Conservation (phyloP, 2,888 invertebrate genomes). For the Panzeria rudis region DNA sequence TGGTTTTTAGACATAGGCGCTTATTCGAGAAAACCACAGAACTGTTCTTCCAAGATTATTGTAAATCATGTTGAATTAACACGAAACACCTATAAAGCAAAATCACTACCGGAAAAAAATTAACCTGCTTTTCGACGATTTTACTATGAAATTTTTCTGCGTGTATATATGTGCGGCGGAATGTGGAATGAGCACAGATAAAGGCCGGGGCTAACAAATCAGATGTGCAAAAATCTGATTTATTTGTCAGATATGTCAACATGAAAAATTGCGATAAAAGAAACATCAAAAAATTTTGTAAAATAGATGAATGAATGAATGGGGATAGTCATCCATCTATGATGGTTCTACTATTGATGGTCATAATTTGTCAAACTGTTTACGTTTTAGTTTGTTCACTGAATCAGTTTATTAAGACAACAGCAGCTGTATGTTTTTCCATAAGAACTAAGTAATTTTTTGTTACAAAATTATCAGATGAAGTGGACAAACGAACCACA, state of each 20-base stretch:
- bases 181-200: background rate
- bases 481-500: conserved; percentile 19
- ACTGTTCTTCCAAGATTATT: too few species aligned
- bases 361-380: conserved; percentile 69
- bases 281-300: conserved; percentile 23
- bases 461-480: conserved; percentile 8
- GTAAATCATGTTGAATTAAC: too few species aligned
- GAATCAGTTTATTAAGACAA: conserved; percentile 49
- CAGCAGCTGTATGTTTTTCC: conserved; percentile 5
- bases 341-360: conserved; percentile 62
- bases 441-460: conserved; percentile 8
- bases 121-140: too few species aligned
- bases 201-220: conserved; percentile 2
- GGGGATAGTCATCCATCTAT: conserved; percentile 51
- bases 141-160: too few species aligned
- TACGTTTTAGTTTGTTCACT: conserved; percentile 42
- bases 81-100: too few species aligned
- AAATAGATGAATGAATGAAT: conserved; percentile 56
- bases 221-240: conserved; percentile 62
- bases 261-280: conserved; percentile 52
- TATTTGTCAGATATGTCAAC: conserved; percentile 66
- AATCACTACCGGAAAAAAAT: too few species aligned
- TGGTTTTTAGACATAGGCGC: too few species aligned
- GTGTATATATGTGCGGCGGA: background rate
- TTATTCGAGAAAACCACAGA: too few species aligned